Conservation (phyloP, 2,888 invertebrate genomes). For the Folsomia candida region DNA sequence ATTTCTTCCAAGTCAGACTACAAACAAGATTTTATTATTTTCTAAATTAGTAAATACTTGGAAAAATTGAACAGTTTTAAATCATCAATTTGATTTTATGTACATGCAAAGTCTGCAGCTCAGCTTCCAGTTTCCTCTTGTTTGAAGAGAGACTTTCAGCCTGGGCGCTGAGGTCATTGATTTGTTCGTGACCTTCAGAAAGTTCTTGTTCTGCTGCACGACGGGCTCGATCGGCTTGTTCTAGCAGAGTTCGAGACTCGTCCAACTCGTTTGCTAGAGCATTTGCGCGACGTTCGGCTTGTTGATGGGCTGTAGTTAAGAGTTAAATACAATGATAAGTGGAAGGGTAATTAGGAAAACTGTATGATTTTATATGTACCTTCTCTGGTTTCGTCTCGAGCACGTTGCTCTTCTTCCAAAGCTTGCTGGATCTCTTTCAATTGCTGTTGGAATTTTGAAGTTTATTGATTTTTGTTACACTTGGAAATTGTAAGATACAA, state of each 20-base stretch:
- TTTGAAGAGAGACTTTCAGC: conserved; percentile 33
- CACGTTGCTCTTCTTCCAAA: conserved; percentile 96
- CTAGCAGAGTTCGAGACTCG: conserved; percentile 93
- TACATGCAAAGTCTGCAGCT: conserved; percentile 62
- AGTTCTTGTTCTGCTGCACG: conserved; percentile 97
- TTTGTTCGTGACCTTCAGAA: conserved; percentile 95
- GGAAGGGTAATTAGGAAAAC: too few relatives aligned
- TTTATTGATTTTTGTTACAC: not conserved
- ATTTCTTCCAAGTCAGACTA: conserved; percentile 57
- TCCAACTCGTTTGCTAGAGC: conserved; percentile 97
- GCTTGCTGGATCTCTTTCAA: conserved; percentile 93
- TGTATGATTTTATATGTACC: too few relatives aligned
- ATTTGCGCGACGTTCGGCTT: conserved; percentile 95
- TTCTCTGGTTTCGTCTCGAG: conserved; percentile 96
- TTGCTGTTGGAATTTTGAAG: conserved; percentile 88
- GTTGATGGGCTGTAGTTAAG: conserved; percentile 70
- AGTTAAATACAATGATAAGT: too few relatives aligned
- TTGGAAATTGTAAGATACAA: not conserved
- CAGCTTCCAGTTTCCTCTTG: conserved; percentile 97
- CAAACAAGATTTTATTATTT: conserved; percentile 6
- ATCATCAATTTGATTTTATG: too few relatives aligned
- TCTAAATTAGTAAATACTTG: not conserved
- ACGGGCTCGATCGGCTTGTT: conserved; percentile 97
- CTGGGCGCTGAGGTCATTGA: conserved; percentile 72
- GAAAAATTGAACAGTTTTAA: too few relatives aligned